phyloP scores from a whole-genome alignment of 2,888 invertebrate species.

The Acrobasis repandana region DNA sequence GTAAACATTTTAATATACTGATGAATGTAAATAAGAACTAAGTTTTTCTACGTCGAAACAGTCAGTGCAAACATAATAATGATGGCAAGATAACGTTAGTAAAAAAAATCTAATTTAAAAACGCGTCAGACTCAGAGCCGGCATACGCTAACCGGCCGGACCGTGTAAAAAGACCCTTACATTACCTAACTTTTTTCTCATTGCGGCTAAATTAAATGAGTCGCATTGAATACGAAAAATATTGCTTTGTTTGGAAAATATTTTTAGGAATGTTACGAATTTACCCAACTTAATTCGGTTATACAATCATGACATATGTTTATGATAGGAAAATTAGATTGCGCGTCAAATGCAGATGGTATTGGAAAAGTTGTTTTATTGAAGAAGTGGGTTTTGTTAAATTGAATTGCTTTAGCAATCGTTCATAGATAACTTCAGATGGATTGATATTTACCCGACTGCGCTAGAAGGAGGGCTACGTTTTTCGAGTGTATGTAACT shows the following conservation, averaged over 20 bases:
- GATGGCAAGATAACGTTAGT: no score
- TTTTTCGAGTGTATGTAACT: no score
- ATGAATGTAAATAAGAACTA: no score
- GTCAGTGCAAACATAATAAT: no score
- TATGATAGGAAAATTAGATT: not conserved
- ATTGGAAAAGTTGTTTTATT: not conserved
- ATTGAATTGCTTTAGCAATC: not conserved
- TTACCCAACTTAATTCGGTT: constrained; percentile 7
- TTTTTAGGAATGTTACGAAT: constrained; percentile 4
- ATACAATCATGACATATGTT: not conserved
- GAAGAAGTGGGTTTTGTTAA: no score
- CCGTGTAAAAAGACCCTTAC: constrained; percentile 1
- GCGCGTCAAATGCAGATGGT: not conserved
- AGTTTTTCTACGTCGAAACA: no score
- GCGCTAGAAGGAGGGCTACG: no score
- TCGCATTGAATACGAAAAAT: constrained; percentile 17
- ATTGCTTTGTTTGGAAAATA: constrained; percentile 14
- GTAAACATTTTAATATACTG: no score
- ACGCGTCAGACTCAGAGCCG: no score
- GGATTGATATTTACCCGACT: no score
- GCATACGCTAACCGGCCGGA: not conserved
- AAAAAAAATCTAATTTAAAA: no score
- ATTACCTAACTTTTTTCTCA: constrained; percentile 13
- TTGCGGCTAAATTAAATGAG: constrained; percentile 21
- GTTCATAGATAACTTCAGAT: no score